Evolutionary conservation across 2,113 vertebrate genomes (phyloP), one percentile per base, ranked within the genome.

Genomic region (Hydrochoerus hydrochaeris): DNA sequence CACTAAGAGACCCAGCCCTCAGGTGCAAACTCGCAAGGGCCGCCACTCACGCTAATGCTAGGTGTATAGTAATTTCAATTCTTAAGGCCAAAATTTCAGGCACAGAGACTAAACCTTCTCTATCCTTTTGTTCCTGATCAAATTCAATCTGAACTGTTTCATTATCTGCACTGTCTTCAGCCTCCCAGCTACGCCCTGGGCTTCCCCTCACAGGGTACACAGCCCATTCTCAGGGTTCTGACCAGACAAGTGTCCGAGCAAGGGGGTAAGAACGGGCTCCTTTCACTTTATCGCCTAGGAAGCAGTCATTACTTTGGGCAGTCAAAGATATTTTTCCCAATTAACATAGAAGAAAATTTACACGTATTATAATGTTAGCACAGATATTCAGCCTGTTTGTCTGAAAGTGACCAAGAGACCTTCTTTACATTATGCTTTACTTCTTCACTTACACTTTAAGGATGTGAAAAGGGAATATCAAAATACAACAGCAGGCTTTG

Each of bases 331-430:
- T 69, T 58, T 17, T 32, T 46, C 75, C 88, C 57, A 92, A 71
- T 85, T 95, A 92, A 91, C 73, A 86, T 17, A 82, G 3, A 92
- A 90, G 24, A 91, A 26, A 67, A 95, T 81, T 60, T 95, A 14
- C 5, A 80, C 69, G 32, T 78, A 44, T 9, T 83, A 9, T 35
- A 60, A 38, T 57, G 54, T 90, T 14, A 60, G 63, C 7, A 57
- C 13, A 86, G 71, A 82, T 86, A 94, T 83, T 77, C 28, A 82
- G 49, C 10, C n/a, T 91, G 75, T 54, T 91, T 93, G 32, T 80
- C 80, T 78, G 12, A 95, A 88, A 96, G 58, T 20, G 78, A 63
- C 20, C 32, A 32, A 85, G 44, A 82, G 80, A 63, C 35, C 19
- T 71, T 30, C 19, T 71, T 12, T 24, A 57, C 30, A n/a, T 57